Base-by-base conservation (phyloP, 2,797 vertebrate genomes). In the Falco rusticolus region DNA sequence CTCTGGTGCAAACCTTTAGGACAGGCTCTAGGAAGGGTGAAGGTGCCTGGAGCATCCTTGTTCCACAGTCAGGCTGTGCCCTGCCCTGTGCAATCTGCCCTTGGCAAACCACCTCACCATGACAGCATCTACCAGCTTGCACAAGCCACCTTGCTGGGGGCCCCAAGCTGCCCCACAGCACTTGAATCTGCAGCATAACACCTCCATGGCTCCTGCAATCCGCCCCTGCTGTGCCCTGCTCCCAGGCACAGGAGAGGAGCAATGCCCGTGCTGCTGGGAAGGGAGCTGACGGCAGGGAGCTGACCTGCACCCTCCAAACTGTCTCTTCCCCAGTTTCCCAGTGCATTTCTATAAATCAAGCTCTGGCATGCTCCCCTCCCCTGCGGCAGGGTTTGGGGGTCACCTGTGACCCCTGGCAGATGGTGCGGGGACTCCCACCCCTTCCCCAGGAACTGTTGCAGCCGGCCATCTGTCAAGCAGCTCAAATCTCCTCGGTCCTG, bases 341-440 rank as follows among this genome's bases (percentile, higher is more conserved):
- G 57, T 2, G 37, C 75, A 28, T 81, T 87, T 81, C 88, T 91
- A 69, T 93, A 93, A 94, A 89, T 93, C 91, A 93, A 81, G 50
- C 93, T 51, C 81, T 34, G 90, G 87, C 95, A 94, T 89, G 16
- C 66, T 31, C 65, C 11, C 22, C 47, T 16, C 13, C 18, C 11
- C 5, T 10, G 19, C 25, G 59, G 92, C 22, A 13, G 72, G 87
- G 92, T 77, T 82, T 57, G 84, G 90, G 89, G 87, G 92, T 83
- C 90, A 70, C 94, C 87, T 18, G 90, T 78, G 87, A 91, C 94
- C 94, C 90, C 84, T 81, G 90, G 84, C 94, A 94, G 93, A 94
- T 95, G 94, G 94, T 10, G 80, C 4, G 43, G 93, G 94, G 71
- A 69, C 76, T 84, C 80, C 61, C 90, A 57, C 12, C 92, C 87